Base-by-base conservation (phyloP, 2,113 vertebrate genomes). In the Tachycineta bicolor region DNA sequence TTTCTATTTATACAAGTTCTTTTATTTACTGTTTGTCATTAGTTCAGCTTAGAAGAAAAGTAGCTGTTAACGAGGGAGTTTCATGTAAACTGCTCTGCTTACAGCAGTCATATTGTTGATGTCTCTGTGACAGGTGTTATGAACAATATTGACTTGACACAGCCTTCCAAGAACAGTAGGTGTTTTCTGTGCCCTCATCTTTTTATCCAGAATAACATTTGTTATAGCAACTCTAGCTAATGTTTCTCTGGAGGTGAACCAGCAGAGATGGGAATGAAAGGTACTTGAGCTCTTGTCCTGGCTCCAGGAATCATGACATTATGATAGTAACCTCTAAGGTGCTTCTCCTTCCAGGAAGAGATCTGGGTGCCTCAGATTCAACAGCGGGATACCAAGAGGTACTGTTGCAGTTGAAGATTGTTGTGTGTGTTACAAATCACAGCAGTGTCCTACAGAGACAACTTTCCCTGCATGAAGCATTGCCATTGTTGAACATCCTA, bases 381-480 rank as follows among this genome's bases (percentile, higher is more conserved):
- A 0, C 34, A 14, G 4, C 14, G 13, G 13, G 14, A 28, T 79
- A 39, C 0, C 5, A 44, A 79, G 71, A 80, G 23, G 16, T 74
- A 14, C 31, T 92, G 62, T 16, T 70, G 50, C 41, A 44, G 41
- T 37, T 55, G 41, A 55, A 79, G n/a, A 28, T 37, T 29, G 11
- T 21, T 1, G 1, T 20, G 9, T 67, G 34, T 15, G 13, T 16
- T 56, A 4, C 11, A 1, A 44, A 14, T 17, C 24, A 65, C 8
- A 63, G 21, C 31, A 19, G 21, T n/a, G 10, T 53, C 15, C 4
- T 52, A 26, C 7, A 44, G n/a, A 49, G 24, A 70, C 29, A 15
- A 3, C 56, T 63, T 44, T 4, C 33, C 6, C 64, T 64, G 34
- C 3, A 3, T 7, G 4, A 39, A 37, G 18, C 5, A 0, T n/a